A percentile compares a stretch with the other conserved stretches of the same genome.
Conservation (phyloP, 2,113 vertebrate genomes). For the Ginglymostoma cirratum region DNA sequence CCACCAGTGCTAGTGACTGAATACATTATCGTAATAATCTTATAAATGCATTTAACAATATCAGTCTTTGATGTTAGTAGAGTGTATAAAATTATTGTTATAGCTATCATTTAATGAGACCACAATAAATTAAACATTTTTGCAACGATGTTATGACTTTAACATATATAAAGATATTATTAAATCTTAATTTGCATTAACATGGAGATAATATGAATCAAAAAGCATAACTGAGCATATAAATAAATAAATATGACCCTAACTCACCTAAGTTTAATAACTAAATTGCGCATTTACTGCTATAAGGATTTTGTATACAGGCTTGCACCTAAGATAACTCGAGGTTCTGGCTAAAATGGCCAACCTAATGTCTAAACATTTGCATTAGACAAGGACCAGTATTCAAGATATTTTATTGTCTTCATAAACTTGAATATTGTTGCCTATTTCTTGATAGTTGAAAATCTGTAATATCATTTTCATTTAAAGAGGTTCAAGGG, state of each 20-base stretch:
- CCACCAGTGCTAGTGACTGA: not conserved
- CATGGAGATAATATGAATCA: not conserved
- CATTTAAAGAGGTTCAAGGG: no score
- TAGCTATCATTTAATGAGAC: not conserved
- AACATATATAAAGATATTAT: not conserved
- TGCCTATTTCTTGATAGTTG: no score
- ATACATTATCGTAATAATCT: not conserved
- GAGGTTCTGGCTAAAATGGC: not conserved
- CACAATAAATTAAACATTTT: conserved; percentile 18
- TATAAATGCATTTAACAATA: not conserved
- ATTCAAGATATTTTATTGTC: not conserved
- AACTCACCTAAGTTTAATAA: no score
- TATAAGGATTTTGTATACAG: not conserved
- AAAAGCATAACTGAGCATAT: not conserved
- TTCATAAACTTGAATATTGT: no score
- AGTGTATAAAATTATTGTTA: not conserved
- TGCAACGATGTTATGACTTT: not conserved
- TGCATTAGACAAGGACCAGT: not conserved
- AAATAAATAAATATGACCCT: not conserved
- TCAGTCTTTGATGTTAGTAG: not conserved
- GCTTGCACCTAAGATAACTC: no score
- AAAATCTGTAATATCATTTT: no score
- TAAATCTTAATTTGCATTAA: not conserved
- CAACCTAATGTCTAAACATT: not conserved
- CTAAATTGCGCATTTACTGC: not conserved